phyloP scores from a whole-genome alignment of 2,113 vertebrate genomes.

The Indicator maculatus region DNA sequence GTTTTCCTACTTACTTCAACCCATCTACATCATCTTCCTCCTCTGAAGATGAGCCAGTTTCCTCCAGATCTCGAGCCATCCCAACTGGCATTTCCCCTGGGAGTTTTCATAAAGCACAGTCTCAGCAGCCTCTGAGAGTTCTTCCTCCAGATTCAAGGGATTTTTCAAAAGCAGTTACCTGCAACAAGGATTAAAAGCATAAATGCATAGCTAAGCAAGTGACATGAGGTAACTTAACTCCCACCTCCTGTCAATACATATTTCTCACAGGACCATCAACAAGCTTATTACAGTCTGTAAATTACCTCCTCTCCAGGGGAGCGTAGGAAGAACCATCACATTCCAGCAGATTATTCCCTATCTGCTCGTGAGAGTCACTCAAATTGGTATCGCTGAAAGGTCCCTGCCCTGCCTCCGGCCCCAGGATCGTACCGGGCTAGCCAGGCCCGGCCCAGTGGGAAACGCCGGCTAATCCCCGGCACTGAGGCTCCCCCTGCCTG shows the following conservation, averaged over 20 bases:
- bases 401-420: neutral
- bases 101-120: constrained; percentile 70
- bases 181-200: neutral
- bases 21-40: constrained; percentile 62
- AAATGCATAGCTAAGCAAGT: neutral
- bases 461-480: neutral
- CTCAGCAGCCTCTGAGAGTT: constrained; percentile 26
- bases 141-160: constrained; percentile 25
- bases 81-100: constrained; percentile 85
- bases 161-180: constrained; percentile 62
- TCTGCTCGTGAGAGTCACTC: neutral
- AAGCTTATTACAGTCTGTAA: neutral
- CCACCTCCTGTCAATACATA: neutral
- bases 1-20: constrained; percentile 72
- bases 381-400: neutral
- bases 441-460: neutral
- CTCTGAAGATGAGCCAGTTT: constrained; percentile 81
- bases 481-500: neutral
- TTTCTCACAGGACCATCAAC: neutral
- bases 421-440: neutral
- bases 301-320: neutral
- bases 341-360: neutral
- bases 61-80: constrained; percentile 83
- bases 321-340: neutral
- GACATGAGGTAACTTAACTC: neutral